Conservation (phyloP, 2,113 vertebrate species). For the Dascyllus trimaculatus region DNA sequence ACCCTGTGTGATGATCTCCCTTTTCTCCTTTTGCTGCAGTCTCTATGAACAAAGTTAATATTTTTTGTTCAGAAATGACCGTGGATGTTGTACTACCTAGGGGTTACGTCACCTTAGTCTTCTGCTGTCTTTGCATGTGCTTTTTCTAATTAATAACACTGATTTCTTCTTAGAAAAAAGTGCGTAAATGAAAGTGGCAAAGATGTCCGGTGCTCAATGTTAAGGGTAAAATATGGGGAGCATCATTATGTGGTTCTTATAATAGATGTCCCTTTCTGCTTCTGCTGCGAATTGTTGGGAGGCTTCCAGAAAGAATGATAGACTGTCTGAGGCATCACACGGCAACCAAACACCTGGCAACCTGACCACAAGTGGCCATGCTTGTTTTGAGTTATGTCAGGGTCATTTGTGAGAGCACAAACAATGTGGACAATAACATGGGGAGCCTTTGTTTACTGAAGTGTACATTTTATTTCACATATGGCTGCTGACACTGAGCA, state of each 20-base stretch:
- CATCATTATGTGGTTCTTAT: conserved; percentile 34
- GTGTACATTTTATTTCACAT: conserved; percentile 5
- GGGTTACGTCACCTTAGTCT: conserved; percentile 23
- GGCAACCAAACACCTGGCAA: conserved; percentile 52
- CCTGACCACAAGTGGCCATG: conserved; percentile 33
- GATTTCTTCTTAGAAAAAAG: not conserved
- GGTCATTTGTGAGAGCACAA: conserved; percentile 41
- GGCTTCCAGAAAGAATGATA: conserved; percentile 58
- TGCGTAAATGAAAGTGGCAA: not conserved
- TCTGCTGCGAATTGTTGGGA: conserved; percentile 49
- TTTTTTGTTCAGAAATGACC: conserved; percentile 63
- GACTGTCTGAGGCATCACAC: conserved; percentile 49
- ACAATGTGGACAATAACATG: conserved; percentile 12
- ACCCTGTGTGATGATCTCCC: conserved; percentile 70
- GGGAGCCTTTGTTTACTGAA: not conserved
- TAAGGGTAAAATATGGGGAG: conserved; percentile 18
- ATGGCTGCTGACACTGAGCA: not conserved
- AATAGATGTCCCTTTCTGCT: conserved; percentile 36
- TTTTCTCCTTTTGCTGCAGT: conserved; percentile 61
- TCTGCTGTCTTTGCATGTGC: conserved; percentile 13
- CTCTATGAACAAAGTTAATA: conserved; percentile 67
- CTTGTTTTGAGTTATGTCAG: conserved; percentile 49
- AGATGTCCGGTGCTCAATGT: conserved; percentile 22
- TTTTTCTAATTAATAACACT: conserved; percentile 1
- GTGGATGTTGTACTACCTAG: conserved; percentile 15